Evolutionary conservation across 2,797 vertebrate species (phyloP).

Genomic region (Chiloscyllium punctatum): DNA sequence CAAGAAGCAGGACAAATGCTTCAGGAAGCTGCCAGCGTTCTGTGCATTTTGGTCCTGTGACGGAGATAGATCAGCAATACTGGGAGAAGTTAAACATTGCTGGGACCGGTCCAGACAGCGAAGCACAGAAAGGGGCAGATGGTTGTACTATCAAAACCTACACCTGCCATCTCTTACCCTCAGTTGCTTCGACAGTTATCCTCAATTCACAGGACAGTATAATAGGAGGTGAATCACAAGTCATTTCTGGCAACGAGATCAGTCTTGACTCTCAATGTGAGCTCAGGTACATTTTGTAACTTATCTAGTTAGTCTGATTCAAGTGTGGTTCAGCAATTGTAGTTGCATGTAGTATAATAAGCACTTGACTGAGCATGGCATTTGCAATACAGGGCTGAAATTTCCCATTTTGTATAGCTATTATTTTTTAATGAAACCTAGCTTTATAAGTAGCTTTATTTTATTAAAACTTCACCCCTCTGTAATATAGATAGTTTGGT

Average conservation of each 20-base stretch:
- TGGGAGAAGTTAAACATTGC: conserved; percentile 69
- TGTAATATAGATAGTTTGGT: background rate
- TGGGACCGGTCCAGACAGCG: conserved; percentile 52
- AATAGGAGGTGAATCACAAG: conserved; percentile 40
- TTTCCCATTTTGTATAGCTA: background rate
- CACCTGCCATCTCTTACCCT: background rate
- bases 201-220: background rate
- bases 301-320: background rate
- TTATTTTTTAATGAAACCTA: background rate
- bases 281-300: conserved; percentile 52
- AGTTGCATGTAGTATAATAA: background rate
- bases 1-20: conserved; percentile 62
- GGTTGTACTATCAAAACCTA: background rate
- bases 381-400: background rate
- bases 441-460: background rate
- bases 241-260: background rate
- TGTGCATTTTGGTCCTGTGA: conserved; percentile 90
- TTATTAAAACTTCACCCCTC: background rate
- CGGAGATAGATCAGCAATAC: conserved; percentile 76
- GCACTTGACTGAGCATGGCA: background rate
- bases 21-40: conserved; percentile 62
- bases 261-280: conserved; percentile 42
- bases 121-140: conserved; percentile 42
- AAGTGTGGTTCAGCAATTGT: background rate
- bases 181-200: conserved; percentile 5